A percentile compares a stretch with the other conserved stretches of the same genome.
Evolutionary conservation across 2,113 vertebrate genomes (phyloP).

Genomic region (Atrichornis clamosus): DNA sequence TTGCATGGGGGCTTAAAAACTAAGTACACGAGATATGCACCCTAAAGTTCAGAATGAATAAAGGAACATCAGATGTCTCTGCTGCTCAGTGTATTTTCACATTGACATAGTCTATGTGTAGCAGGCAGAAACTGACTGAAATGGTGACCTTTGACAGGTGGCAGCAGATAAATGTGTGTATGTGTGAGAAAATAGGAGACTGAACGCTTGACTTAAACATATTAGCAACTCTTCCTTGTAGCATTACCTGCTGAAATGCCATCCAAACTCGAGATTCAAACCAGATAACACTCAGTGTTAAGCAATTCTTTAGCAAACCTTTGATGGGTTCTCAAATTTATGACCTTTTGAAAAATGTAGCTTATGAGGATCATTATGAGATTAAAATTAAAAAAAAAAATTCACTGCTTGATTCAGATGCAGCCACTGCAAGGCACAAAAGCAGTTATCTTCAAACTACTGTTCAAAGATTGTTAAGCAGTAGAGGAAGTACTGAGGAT

Average conservation of each 20-base stretch:
- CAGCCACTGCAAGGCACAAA: conserved; percentile 4
- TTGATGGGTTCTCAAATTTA: not conserved
- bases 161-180: not conserved
- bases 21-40: not conserved
- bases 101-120: not conserved
- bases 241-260: not conserved
- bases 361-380: not conserved
- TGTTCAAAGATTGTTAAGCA: conserved; percentile 37
- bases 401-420: not conserved
- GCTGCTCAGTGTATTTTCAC: not conserved
- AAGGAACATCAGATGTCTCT: not conserved
- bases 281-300: not conserved
- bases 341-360: not conserved
- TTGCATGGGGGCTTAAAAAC: not conserved
- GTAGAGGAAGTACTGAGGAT: conserved; percentile 71
- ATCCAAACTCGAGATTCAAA: not conserved
- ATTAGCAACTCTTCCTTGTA: not conserved
- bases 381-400: not conserved
- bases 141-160: not conserved
- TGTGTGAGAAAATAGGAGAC: not conserved
- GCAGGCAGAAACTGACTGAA: not conserved
- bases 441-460: conserved; percentile 45
- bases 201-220: not conserved
- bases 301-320: not conserved
- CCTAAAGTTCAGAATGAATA: not conserved